Evolutionary conservation across 2,113 vertebrate species (phyloP).

Genomic region (Mesembrinibis cayennensis): DNA sequence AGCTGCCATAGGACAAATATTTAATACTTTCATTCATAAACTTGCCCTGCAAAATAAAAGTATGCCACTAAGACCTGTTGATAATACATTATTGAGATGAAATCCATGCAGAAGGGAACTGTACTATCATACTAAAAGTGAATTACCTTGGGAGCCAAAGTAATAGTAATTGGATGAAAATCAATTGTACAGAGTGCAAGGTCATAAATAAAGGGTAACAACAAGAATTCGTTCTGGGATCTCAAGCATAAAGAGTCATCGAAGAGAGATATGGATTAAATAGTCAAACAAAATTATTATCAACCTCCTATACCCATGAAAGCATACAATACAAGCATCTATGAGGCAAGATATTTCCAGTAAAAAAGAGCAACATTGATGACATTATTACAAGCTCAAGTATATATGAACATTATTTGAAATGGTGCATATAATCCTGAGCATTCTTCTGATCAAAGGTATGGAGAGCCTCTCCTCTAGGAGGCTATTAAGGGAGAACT

Average conservation of each 20-base stretch:
- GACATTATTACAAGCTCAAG: neutral
- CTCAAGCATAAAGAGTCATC: neutral
- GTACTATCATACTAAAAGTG: neutral
- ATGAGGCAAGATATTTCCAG: neutral
- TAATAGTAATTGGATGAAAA: neutral
- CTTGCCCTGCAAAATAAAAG: neutral
- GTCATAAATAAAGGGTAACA: neutral
- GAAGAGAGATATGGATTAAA: neutral
- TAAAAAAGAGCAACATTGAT: neutral
- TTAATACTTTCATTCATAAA: neutral
- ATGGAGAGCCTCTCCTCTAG: neutral
- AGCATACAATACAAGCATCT: neutral
- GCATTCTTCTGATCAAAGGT: neutral
- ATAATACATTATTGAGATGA: neutral
- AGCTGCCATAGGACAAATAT: neutral
- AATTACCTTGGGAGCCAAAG: neutral
- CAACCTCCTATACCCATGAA: neutral
- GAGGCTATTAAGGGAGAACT: neutral
- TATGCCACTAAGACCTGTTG: neutral
- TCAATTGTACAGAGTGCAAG: neutral
- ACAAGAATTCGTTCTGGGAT: neutral
- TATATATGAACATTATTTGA: neutral
- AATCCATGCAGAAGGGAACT: neutral
- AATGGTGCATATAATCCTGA: neutral
- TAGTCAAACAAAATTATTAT: neutral